A percentile compares a stretch with the other conserved stretches of the same genome.
phyloP scores from a whole-genome alignment of 2,888 invertebrate species.

The Eumacrocentrus americanus region DNA sequence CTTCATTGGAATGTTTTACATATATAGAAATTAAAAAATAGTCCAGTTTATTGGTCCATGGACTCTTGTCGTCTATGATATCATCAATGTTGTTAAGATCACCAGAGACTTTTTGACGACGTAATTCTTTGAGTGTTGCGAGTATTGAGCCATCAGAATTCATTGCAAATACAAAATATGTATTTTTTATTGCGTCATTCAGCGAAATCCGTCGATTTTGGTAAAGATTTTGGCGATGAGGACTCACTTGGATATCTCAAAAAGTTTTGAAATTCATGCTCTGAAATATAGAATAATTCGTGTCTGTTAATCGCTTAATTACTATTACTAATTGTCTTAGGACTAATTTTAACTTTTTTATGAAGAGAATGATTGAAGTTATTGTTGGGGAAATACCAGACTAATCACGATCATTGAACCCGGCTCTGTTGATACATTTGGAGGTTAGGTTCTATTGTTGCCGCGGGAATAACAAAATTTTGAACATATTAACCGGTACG shows the following conservation, averaged over 20 bases:
- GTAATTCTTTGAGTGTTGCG: constrained; percentile 3
- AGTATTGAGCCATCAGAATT: background rate
- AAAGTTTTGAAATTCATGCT: background rate
- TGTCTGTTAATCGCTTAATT: background rate
- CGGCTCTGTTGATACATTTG: too few species aligned
- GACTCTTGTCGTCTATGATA: background rate
- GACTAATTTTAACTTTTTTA: background rate
- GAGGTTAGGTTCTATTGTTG: too few species aligned
- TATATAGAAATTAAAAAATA: too few species aligned
- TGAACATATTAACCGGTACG: too few species aligned
- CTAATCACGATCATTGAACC: too few species aligned
- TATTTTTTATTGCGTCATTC: background rate
- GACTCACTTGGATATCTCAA: background rate
- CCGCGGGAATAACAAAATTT: too few species aligned
- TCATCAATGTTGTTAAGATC: background rate
- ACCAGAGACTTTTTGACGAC: constrained; percentile 3
- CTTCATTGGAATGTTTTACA: too few species aligned
- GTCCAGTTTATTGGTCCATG: background rate
- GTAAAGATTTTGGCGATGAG: too few species aligned
- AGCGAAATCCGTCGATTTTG: too few species aligned
- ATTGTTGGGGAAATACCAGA: too few species aligned
- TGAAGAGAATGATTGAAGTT: too few species aligned
- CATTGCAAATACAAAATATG: constrained; percentile 16
- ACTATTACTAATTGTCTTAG: background rate
- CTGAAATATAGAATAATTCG: background rate